These are phyloP conservation scores for Knipowitschia caucasica DNA, from an alignment of 2,797 vertebrate genomes.

Conservation along the genomic window DNA sequence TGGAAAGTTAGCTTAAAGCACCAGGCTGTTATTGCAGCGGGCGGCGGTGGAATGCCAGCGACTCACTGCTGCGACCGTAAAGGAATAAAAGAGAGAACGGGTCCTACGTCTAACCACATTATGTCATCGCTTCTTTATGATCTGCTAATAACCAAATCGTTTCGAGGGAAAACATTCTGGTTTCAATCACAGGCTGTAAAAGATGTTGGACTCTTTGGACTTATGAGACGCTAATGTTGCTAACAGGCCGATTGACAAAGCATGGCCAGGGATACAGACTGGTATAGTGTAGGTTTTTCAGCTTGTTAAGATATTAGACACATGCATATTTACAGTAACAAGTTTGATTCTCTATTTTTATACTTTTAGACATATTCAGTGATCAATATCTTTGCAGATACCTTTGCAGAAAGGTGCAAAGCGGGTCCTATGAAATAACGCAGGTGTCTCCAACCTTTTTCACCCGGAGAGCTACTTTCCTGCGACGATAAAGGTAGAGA, in stretches of 20 bases:
- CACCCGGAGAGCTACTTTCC: too few relatives aligned
- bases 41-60: conserved; percentile 63
- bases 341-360: too few relatives aligned
- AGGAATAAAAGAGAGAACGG: conserved; percentile 26
- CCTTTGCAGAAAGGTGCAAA: too few relatives aligned
- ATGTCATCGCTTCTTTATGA: conserved; percentile 70
- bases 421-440: too few relatives aligned
- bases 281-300: conserved; percentile 18
- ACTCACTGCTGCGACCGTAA: conserved; percentile 49
- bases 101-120: conserved; percentile 67
- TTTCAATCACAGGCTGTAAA: conserved; percentile 55
- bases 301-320: too few relatives aligned
- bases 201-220: conserved; percentile 46
- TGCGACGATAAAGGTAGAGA: too few relatives aligned
- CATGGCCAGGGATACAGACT: conserved; percentile 25
- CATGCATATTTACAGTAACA: too few relatives aligned
- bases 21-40: conserved; percentile 74
- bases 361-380: too few relatives aligned
- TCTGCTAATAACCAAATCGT: conserved; percentile 71
- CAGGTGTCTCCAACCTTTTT: too few relatives aligned
- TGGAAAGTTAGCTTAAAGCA: conserved; percentile 72
- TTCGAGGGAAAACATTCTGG: conserved; percentile 62
- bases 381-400: too few relatives aligned
- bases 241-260: conserved; percentile 30
- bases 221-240: conserved; percentile 30